A percentile compares a stretch with the other conserved stretches of the same genome.
Evolutionary conservation across 2,888 invertebrate species (phyloP).

Genomic region (Perizoma flavofasciatum): DNA sequence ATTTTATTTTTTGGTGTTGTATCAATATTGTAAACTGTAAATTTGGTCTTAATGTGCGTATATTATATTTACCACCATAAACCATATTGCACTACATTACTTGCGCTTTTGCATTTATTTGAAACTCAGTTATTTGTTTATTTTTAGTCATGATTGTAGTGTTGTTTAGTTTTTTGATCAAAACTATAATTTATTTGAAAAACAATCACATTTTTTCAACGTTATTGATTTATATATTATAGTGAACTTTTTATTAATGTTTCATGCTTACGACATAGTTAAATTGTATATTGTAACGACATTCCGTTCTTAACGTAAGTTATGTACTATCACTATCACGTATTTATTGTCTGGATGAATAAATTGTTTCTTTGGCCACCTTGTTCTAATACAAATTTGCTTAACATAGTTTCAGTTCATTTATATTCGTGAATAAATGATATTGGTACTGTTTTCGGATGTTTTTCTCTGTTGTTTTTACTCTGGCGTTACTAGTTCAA

Average conservation of each 20-base stretch:
- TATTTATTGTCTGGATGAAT: slow-evolving; percentile 18
- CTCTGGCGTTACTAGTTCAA: background rate
- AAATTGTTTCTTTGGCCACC: slow-evolving; percentile 17
- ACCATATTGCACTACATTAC: background rate
- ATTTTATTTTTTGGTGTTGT: background rate
- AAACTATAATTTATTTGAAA: too few relatives aligned
- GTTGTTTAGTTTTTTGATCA: too few relatives aligned
- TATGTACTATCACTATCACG: slow-evolving; percentile 8
- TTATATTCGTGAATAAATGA: slow-evolving; percentile 30
- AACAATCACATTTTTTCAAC: too few relatives aligned
- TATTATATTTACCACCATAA: background rate
- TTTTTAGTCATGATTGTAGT: background rate
- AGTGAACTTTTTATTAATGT: background rate
- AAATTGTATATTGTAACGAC: background rate
- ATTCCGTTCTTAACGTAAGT: slow-evolving; percentile 3
- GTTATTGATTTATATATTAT: too few relatives aligned
- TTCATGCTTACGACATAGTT: slow-evolving; percentile 1
- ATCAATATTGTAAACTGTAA: slow-evolving; percentile 1
- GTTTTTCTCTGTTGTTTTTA: slow-evolving; percentile 12
- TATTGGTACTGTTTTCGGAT: slow-evolving; percentile 25
- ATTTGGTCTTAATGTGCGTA: background rate
- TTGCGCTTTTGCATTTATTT: background rate
- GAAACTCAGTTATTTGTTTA: background rate
- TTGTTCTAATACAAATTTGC: slow-evolving; percentile 25
- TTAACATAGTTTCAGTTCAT: slow-evolving; percentile 27